Percentiles rank a stretch among this genome's conserved stretches.
These are phyloP conservation scores for Cantharis rustica DNA, from an alignment of 2,888 invertebrate species.

Conservation along the genomic window DNA sequence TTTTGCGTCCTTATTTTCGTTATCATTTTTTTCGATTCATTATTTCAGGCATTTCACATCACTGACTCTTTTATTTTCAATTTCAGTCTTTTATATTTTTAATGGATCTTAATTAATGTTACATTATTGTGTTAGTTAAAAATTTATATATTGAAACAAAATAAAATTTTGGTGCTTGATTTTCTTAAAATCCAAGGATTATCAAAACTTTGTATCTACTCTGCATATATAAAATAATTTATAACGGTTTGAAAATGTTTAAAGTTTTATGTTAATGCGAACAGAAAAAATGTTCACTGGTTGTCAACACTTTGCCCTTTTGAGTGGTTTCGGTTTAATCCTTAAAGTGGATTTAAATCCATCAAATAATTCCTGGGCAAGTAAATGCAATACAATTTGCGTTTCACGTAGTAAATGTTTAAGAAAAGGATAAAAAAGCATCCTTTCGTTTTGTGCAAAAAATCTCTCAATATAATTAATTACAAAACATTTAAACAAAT, in stretches of 20 bases:
- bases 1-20: no score
- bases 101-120: no score
- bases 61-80: no score
- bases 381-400: conserved; percentile 11
- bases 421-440: not conserved
- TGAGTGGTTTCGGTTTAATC: conserved; percentile 48
- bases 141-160: no score
- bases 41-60: no score
- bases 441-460: not conserved
- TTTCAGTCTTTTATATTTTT: no score
- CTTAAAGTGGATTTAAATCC: conserved; percentile 55
- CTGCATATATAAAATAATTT: not conserved
- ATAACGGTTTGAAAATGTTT: not conserved
- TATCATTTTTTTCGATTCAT: no score
- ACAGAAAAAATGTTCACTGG: not conserved
- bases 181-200: not conserved
- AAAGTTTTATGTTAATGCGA: not conserved
- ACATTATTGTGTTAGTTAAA: no score
- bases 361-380: conserved; percentile 45
- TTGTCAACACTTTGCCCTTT: conserved; percentile 21
- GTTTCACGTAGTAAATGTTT: not conserved
- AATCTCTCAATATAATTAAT: not conserved
- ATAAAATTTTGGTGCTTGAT: no score
- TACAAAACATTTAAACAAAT: not conserved
- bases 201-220: not conserved